Conservation (phyloP, 1,140 invertebrate species). For the Heterodera schachtii region DNA sequence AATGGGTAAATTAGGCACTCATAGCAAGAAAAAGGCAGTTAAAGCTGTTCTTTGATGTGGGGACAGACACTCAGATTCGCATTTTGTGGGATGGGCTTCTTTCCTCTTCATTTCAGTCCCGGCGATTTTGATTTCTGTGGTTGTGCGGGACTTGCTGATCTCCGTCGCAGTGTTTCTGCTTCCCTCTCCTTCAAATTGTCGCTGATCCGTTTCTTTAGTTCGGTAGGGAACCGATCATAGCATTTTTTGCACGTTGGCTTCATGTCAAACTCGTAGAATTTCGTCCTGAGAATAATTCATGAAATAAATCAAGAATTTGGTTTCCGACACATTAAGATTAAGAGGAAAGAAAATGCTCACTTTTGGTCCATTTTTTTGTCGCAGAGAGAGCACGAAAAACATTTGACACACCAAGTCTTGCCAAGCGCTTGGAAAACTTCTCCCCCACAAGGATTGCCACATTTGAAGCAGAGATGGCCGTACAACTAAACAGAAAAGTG, state of each 20-base stretch:
- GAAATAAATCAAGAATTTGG: constrained; percentile 27
- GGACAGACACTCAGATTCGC: neutral
- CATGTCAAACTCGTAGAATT: constrained; percentile 98
- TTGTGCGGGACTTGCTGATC: constrained; percentile 23
- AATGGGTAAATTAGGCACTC: neutral
- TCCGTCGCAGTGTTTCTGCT: constrained; percentile 38
- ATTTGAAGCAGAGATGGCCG: constrained; percentile 96
- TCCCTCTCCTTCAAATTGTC: constrained; percentile 64
- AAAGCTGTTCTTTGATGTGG: constrained; percentile 23
- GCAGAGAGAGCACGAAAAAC: constrained; percentile 97
- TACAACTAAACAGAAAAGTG: constrained; percentile 76
- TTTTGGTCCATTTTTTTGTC: constrained; percentile 96
- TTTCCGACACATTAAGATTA: neutral
- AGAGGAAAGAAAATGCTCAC: constrained; percentile 67
- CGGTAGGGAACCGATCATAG: constrained; percentile 92
- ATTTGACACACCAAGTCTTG: constrained; percentile 99
- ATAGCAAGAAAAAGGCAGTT: constrained; percentile 14
- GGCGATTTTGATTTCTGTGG: constrained; percentile 27
- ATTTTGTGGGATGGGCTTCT: neutral
- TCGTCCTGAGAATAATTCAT: constrained; percentile 73
- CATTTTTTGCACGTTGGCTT: constrained; percentile 98
- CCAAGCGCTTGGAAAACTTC: constrained; percentile 96
- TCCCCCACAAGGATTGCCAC: constrained; percentile 94
- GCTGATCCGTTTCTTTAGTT: constrained; percentile 79
- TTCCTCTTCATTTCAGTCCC: neutral